Evolutionary conservation across 2,888 invertebrate species (phyloP).

Genomic region (Aspidapion aeneum): DNA sequence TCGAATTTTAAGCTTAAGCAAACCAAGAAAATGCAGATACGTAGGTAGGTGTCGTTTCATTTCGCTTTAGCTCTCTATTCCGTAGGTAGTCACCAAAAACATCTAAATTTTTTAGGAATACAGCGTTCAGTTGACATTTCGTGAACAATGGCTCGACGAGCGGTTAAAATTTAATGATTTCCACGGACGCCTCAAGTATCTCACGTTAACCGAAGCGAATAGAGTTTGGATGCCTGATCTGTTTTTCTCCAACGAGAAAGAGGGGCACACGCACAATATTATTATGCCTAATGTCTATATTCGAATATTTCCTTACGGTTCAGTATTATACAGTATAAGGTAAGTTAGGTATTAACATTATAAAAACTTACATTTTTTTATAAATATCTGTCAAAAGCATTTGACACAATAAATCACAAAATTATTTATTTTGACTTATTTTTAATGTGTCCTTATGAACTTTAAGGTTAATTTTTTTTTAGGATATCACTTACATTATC

Average conservation of each 20-base stretch:
- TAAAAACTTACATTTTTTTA: neutral
- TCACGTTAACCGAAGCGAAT: constrained; percentile 90
- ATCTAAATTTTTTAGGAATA: constrained; percentile 75
- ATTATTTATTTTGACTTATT: neutral
- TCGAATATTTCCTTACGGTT: constrained; percentile 91
- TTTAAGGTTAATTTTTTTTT: constrained; percentile 39
- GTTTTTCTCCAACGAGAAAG: constrained; percentile 97
- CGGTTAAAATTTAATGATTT: constrained; percentile 86
- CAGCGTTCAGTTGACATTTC: constrained; percentile 95
- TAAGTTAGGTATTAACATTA: constrained; percentile 51
- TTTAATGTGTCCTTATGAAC: too few relatives aligned
- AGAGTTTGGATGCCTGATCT: constrained; percentile 98
- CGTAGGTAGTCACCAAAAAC: neutral
- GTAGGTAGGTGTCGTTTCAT: too few relatives aligned
- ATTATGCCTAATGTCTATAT: constrained; percentile 98
- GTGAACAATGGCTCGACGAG: constrained; percentile 96
- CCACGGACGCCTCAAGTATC: constrained; percentile 83
- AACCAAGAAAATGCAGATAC: too few relatives aligned
- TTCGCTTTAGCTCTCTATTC: too few relatives aligned
- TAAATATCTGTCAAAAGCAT: neutral
- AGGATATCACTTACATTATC: constrained; percentile 94
- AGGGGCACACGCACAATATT: constrained; percentile 95
- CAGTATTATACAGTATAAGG: constrained; percentile 93
- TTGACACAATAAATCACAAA: neutral
- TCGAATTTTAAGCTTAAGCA: too few relatives aligned